A percentile compares a stretch with the other conserved stretches of the same genome.
phyloP scores from a whole-genome alignment of 1,140 invertebrate genomes.

The Eciton burchellii region DNA sequence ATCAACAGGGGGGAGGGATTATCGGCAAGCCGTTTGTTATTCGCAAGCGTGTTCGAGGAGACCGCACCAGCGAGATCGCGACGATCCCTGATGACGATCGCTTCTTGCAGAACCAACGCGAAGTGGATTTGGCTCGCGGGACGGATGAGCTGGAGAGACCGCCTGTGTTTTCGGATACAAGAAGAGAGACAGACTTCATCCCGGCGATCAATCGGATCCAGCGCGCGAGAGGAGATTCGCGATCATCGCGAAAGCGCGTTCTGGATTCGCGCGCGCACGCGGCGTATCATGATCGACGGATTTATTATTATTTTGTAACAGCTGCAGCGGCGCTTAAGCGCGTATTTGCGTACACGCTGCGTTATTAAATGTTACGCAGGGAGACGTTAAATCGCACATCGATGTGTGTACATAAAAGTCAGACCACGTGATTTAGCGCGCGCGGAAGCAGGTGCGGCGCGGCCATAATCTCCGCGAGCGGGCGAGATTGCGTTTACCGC shows the following conservation, averaged over 20 bases:
- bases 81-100: neutral
- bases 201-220: too few relatives aligned
- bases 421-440: constrained; percentile 44
- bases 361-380: constrained; percentile 49
- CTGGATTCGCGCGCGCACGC: neutral
- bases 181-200: too few relatives aligned
- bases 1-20: neutral
- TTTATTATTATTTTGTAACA: constrained; percentile 54
- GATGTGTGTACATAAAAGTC: constrained; percentile 54
- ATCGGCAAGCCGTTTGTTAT: neutral
- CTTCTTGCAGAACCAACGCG: neutral
- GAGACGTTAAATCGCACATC: constrained; percentile 49
- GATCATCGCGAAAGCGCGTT: too few relatives aligned
- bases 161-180: too few relatives aligned
- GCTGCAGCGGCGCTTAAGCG: constrained; percentile 1
- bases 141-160: too few relatives aligned
- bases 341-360: constrained; percentile 18
- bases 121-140: too few relatives aligned
- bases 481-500: constrained; percentile 47
- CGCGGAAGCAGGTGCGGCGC: constrained; percentile 42
- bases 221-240: too few relatives aligned
- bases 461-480: constrained; percentile 49
- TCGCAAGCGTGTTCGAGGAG: neutral
- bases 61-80: neutral
- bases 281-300: constrained; percentile 18